phyloP scores from a whole-genome alignment of 64 coral and sea anemone genomes.

The Porites lutea region DNA sequence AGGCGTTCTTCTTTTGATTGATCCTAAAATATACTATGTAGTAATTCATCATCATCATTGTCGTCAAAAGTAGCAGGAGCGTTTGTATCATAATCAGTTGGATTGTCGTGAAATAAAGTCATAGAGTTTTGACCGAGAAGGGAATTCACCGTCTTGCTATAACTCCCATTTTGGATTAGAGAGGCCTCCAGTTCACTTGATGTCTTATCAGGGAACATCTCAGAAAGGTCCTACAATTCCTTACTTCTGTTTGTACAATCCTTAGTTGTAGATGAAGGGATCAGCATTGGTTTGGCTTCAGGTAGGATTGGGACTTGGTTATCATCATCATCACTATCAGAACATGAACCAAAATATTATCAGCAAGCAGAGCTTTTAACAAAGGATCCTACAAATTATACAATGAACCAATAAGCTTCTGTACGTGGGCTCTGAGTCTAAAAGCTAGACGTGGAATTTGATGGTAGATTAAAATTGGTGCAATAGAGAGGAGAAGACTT shows the following conservation, averaged over 20 bases:
- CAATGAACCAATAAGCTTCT: neutral
- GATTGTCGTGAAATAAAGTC: neutral
- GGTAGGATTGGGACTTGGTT: too few relatives aligned
- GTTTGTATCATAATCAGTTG: neutral
- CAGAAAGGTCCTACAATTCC: constrained; percentile 50
- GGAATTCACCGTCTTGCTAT: constrained; percentile 33
- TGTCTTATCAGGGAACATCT: constrained; percentile 76
- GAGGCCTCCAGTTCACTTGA: constrained; percentile 47
- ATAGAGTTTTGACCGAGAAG: constrained; percentile 10
- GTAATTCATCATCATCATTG: constrained; percentile 18
- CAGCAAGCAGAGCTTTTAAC: neutral
- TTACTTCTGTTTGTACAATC: constrained; percentile 24
- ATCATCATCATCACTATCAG: constrained; percentile 46
- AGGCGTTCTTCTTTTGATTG: constrained; percentile 19
- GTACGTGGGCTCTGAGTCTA: neutral
- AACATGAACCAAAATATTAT: constrained; percentile 55
- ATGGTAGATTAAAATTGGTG: constrained; percentile 2
- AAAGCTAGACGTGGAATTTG: constrained; percentile 1
- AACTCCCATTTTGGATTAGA: constrained; percentile 21
- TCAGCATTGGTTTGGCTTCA: too few relatives aligned
- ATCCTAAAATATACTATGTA: constrained; percentile 4
- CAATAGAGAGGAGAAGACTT: neutral
- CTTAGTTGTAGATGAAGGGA: neutral
- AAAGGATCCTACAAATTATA: neutral
- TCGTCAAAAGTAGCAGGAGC: neutral